A percentile compares a stretch with the other conserved stretches of the same genome.
Evolutionary conservation across 2,113 vertebrate genomes (phyloP).

Genomic region (Chaetura pelagica): DNA sequence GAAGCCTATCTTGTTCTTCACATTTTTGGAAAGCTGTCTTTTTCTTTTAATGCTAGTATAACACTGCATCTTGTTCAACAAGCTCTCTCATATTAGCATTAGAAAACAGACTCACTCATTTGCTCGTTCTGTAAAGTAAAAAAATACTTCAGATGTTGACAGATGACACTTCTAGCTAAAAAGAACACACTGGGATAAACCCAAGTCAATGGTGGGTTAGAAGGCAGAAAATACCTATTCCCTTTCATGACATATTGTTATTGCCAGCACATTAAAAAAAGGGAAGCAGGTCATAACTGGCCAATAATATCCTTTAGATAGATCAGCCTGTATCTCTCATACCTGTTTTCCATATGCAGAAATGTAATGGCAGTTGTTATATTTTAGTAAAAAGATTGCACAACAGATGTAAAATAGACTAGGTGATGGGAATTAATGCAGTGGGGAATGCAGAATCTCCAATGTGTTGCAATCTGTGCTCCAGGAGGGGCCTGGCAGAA

Average conservation of each 20-base stretch:
- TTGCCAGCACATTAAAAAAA: not conserved
- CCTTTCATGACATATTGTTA: not conserved
- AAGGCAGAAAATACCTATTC: not conserved
- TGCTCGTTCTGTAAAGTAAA: not conserved
- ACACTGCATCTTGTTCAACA: not conserved
- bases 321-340: not conserved
- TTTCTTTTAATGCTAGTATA: not conserved
- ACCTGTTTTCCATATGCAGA: not conserved
- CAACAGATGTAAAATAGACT: not conserved
- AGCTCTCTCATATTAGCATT: not conserved
- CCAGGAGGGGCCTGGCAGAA: not conserved
- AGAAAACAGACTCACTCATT: not conserved
- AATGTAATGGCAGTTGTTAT: not conserved
- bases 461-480: rapidly evolving
- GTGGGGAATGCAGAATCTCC: not conserved
- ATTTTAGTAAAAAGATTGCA: not conserved
- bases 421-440: not conserved
- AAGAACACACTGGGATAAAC: not conserved
- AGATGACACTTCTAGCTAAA: not conserved
- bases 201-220: not conserved
- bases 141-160: not conserved
- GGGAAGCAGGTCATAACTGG: not conserved
- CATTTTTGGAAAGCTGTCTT: not conserved
- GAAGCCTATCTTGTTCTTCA: not conserved
- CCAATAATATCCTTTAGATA: not conserved